Percentiles rank a stretch among this genome's conserved stretches.
These are phyloP conservation scores for Scatophagus argus DNA, from an alignment of 2,113 vertebrate species.

Conservation along the genomic window DNA sequence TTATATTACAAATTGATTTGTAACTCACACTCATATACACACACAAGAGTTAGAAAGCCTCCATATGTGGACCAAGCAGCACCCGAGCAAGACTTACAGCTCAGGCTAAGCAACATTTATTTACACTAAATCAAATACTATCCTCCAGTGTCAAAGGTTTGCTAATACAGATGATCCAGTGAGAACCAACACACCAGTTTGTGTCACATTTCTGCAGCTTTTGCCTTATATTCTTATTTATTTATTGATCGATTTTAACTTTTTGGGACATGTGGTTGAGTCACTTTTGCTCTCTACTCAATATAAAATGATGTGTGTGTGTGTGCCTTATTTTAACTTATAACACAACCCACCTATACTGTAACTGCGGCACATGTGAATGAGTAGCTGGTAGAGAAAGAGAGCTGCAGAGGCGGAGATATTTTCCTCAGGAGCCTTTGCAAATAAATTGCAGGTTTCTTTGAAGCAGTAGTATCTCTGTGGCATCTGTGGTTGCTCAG, in stretches of 20 bases:
- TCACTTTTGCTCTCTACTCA: neutral
- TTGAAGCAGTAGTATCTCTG: neutral
- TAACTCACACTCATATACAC: neutral
- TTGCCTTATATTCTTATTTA: no score
- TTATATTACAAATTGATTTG: neutral
- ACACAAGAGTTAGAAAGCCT: neutral
- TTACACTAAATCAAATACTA: neutral
- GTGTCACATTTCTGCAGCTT: neutral
- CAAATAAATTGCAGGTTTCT: neutral
- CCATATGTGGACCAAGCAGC: neutral
- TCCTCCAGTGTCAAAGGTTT: neutral
- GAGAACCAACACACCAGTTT: neutral
- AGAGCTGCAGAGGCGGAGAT: neutral
- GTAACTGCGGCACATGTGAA: neutral
- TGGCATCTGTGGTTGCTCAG: neutral
- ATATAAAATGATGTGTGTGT: neutral
- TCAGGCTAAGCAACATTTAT: no score
- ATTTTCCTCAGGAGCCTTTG: neutral
- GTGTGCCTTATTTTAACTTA: neutral
- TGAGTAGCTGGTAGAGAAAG: neutral
- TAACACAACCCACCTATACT: neutral
- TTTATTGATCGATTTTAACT: no score
- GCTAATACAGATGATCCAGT: no score
- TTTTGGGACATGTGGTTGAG: neutral
- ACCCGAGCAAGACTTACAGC: no score